Evolutionary conservation across 2,797 vertebrate genomes (phyloP), one percentile per base, ranked within the genome.

Genomic region (Coranthus polyacanthus): DNA sequence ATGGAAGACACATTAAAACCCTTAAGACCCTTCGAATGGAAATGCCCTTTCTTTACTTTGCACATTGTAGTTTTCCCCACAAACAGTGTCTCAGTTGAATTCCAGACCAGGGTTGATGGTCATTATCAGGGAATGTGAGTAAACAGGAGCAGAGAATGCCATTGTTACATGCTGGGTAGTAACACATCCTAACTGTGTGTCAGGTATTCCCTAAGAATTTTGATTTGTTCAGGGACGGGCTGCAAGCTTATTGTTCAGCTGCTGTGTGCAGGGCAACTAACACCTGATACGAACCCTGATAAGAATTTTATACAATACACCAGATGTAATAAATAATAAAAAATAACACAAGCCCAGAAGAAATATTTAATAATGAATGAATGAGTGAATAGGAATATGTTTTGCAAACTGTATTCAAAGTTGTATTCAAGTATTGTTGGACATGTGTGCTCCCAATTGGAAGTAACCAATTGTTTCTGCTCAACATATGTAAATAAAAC

Each of bases 101-200:
- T 68, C 73, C 78, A 77, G 82, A 53, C 49, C 3, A 29, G 5
- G 50, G 20, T 62, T 55, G 21, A 29, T 39, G 61, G 52, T 65
- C 58, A 85, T 88, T 85, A 82, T 7, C 15, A 3, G 61, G 60
- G 83, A 90, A 92, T 84, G 82, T 22, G 46, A 8, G 68, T 61
- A 83, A 87, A 89, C 88, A 89, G 81, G 61, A 47, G 26, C 39
- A 75, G 38, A 7, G 21, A 50, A 62, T 66, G 61, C 67, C 46
- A 29, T 45, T 53, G 69, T 72, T 64, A 32, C 36, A 21, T 21
- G 44, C 43, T 41, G 24, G 2, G 45, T 39, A 46, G 12, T 42
- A 21, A 47, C 24, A 46, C 36, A 43, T 36, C 26, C 42, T 43
- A 39, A 39, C 59, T 20, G 34, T 52, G 24, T 60, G 55, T 50